Evolutionary conservation across 1,140 invertebrate genomes (phyloP).

Genomic region (Cherax quadricarinatus): DNA sequence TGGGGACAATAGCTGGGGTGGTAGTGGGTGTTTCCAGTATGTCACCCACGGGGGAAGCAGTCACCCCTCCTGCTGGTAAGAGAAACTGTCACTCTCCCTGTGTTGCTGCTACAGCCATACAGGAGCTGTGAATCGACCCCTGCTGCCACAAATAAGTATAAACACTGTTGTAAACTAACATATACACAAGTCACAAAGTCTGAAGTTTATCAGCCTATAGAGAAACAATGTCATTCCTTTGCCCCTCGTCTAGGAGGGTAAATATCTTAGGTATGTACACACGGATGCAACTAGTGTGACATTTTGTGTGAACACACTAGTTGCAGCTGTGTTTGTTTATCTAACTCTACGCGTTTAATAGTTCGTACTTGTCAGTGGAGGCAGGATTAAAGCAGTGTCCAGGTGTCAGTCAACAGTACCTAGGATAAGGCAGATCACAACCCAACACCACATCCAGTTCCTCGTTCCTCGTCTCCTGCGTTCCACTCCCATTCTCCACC

Average conservation of each 20-base stretch:
- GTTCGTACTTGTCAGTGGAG: slow-evolving; percentile 4
- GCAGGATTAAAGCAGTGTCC: background rate
- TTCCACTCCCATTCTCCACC: background rate
- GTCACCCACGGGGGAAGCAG: background rate
- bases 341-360: background rate
- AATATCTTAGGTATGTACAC: too few species aligned
- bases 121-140: too few species aligned
- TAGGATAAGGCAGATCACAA: background rate
- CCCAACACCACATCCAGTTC: background rate
- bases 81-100: too few species aligned
- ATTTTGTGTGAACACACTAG: too few species aligned
- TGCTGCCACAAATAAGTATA: too few species aligned
- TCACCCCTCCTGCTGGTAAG: background rate
- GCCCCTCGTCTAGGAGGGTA: too few species aligned
- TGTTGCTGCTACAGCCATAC: too few species aligned
- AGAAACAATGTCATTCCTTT: too few species aligned
- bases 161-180: too few species aligned
- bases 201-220: background rate
- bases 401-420: slow-evolving; percentile 5
- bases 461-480: background rate
- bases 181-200: background rate
- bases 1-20: background rate
- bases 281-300: too few species aligned
- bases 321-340: too few species aligned
- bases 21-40: background rate